These are phyloP conservation scores for Chaetophractus vellerosus DNA, from an alignment of 2,797 vertebrate species.

Conservation along the genomic window DNA sequence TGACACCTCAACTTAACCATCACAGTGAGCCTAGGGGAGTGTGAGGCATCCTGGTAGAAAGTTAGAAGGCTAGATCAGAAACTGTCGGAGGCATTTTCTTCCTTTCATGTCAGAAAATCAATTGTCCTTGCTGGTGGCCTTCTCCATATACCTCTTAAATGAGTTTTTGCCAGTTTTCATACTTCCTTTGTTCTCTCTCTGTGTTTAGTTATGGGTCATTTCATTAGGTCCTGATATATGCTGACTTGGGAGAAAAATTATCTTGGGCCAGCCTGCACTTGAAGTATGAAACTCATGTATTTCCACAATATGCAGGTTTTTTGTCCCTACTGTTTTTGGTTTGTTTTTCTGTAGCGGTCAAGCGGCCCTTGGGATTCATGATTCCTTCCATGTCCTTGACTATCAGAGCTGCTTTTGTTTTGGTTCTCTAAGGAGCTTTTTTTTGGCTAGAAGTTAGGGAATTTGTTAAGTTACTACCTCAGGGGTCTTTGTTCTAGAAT, in stretches of 20 bases:
- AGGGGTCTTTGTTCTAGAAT: not conserved
- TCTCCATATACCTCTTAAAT: too few species aligned
- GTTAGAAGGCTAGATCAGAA: not conserved
- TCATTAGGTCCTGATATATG: not conserved
- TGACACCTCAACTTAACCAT: too few species aligned
- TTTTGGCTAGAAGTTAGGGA: not conserved
- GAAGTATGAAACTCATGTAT: not conserved
- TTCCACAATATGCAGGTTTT: not conserved
- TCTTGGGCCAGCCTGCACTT: not conserved
- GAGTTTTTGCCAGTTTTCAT: not conserved
- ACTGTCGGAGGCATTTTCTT: not conserved
- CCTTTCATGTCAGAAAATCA: not conserved
- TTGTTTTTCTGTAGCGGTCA: not conserved
- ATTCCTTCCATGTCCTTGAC: not conserved
- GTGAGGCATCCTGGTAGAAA: too few species aligned
- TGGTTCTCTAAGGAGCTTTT: not conserved
- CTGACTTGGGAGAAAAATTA: not conserved
- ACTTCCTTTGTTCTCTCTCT: not conserved
- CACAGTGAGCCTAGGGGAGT: too few species aligned
- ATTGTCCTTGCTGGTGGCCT: rapidly evolving
- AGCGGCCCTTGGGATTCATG: not conserved
- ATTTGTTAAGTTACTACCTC: not conserved
- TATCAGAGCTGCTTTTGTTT: not conserved
- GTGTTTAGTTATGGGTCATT: not conserved
- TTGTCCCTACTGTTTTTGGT: not conserved